phyloP scores from a whole-genome alignment of 2,888 invertebrate species.

The Drosophila emarginata region DNA sequence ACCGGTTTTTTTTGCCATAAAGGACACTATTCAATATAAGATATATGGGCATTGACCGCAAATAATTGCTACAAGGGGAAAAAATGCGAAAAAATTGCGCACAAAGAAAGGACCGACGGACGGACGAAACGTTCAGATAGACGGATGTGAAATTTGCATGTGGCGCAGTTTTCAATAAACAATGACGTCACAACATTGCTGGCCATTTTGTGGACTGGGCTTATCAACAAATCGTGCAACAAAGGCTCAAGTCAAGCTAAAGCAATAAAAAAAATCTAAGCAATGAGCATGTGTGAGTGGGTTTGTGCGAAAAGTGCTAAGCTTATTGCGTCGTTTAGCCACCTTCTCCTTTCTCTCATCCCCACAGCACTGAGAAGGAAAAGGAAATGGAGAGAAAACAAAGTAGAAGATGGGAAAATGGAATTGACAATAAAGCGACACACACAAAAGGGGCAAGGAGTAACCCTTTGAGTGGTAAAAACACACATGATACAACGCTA shows the following conservation, averaged over 20 bases:
- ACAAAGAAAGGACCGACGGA: conserved; percentile 21
- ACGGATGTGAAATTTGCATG: conserved; percentile 60
- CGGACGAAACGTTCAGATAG: background rate
- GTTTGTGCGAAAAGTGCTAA: conserved; percentile 59
- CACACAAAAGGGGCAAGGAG: conserved; percentile 24
- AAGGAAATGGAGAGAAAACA: background rate
- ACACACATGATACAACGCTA: conserved; percentile 22
- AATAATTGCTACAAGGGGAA: conserved; percentile 60
- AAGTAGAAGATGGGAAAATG: conserved; percentile 33
- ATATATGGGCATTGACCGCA: conserved; percentile 66
- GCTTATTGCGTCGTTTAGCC: conserved; percentile 76
- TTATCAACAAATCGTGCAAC: conserved; percentile 66
- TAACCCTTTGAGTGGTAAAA: conserved; percentile 63
- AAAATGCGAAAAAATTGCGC: conserved; percentile 41
- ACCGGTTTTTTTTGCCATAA: conserved; percentile 41
- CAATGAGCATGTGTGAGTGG: conserved; percentile 23
- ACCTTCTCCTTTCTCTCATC: conserved; percentile 31
- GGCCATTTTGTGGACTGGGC: conserved; percentile 44
- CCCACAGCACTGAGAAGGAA: background rate
- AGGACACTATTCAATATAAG: conserved; percentile 51
- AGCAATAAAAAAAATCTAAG: conserved; percentile 68
- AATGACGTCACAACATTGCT: conserved; percentile 62
- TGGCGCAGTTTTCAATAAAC: conserved; percentile 71
- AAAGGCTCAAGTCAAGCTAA: conserved; percentile 66
- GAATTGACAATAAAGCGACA: conserved; percentile 63